Percentiles rank a stretch among this genome's conserved stretches.
Conservation (phyloP, 2,888 invertebrate genomes). For the Patella caerulea region DNA sequence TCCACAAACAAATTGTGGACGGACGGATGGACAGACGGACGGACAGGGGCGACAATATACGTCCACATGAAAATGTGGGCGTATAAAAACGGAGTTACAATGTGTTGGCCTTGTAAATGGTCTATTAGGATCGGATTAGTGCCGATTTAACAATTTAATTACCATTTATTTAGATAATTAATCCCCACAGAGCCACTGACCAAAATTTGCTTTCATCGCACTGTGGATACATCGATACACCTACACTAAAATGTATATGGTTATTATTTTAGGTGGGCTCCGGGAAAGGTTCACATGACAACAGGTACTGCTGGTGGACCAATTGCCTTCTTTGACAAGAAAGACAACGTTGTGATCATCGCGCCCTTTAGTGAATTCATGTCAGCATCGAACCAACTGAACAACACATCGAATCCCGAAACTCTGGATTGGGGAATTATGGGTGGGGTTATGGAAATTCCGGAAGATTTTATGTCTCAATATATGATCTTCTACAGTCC, state of each 20-base stretch:
- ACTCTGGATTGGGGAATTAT: conserved; percentile 47
- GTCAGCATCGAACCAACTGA: conserved; percentile 41
- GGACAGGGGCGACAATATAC: too few species aligned
- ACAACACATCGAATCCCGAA: conserved; percentile 12
- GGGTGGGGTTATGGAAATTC: conserved; percentile 20
- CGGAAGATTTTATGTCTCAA: conserved; percentile 16
- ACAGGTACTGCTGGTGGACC: conserved; percentile 52
- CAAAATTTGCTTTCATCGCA: too few species aligned
- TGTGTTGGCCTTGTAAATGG: too few species aligned
- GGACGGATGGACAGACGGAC: too few species aligned
- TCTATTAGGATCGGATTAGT: too few species aligned
- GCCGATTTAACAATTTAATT: too few species aligned
- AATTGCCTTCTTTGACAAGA: conserved; percentile 48
- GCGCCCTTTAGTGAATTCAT: conserved; percentile 53
- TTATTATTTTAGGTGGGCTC: background rate
- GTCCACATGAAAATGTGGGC: too few species aligned
- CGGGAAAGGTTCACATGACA: conserved; percentile 16
- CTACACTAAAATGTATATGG: background rate
- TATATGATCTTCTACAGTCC: conserved; percentile 32
- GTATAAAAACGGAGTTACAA: too few species aligned
- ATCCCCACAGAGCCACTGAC: too few species aligned
- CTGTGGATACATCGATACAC: too few species aligned
- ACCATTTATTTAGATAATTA: too few species aligned
- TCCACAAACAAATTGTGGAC: too few species aligned
- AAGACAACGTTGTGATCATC: conserved; percentile 44